phyloP scores from a whole-genome alignment of 2,113 vertebrate genomes.

The Antennarius striatus region DNA sequence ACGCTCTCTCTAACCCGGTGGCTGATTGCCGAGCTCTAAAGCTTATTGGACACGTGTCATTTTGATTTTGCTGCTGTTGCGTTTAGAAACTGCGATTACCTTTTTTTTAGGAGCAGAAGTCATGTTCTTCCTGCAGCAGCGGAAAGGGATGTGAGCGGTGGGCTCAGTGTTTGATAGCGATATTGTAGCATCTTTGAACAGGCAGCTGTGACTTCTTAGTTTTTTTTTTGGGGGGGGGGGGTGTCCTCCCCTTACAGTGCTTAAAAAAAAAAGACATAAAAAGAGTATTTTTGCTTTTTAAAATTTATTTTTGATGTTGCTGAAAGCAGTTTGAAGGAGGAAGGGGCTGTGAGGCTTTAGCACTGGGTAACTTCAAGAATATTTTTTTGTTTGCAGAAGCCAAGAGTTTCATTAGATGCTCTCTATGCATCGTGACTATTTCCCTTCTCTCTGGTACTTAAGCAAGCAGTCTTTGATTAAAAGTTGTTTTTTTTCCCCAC shows the following conservation, averaged over 20 bases:
- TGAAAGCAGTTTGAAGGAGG: conserved; percentile 33
- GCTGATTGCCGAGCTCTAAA: conserved; percentile 35
- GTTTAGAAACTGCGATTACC: conserved; percentile 5
- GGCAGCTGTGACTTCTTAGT: conserved; percentile 74
- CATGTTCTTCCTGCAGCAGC: conserved; percentile 10
- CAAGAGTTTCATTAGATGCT: conserved; percentile 46
- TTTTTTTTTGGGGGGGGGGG: not conserved
- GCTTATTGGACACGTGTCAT: not conserved
- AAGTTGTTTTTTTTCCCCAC: conserved; percentile 1
- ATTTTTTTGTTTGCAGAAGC: conserved; percentile 39
- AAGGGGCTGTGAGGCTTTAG: conserved; percentile 22
- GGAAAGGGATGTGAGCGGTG: conserved; percentile 12
- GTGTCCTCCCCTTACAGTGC: conserved; percentile 36
- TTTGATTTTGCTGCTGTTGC: conserved; percentile 24
- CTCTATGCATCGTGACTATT: conserved; percentile 17
- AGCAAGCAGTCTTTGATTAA: not conserved
- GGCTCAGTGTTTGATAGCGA: conserved; percentile 56
- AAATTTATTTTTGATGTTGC: conserved; percentile 50
- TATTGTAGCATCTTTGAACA: conserved; percentile 79
- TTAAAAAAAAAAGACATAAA: conserved; percentile 23
- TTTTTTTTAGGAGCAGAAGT: not conserved
- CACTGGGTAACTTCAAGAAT: conserved; percentile 28
- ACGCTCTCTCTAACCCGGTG: conserved; percentile 27
- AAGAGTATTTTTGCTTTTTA: conserved; percentile 48
- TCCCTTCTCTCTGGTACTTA: conserved; percentile 49